Base-by-base conservation (phyloP, 2,888 invertebrate species). In the Myopa tessellatipennis region DNA sequence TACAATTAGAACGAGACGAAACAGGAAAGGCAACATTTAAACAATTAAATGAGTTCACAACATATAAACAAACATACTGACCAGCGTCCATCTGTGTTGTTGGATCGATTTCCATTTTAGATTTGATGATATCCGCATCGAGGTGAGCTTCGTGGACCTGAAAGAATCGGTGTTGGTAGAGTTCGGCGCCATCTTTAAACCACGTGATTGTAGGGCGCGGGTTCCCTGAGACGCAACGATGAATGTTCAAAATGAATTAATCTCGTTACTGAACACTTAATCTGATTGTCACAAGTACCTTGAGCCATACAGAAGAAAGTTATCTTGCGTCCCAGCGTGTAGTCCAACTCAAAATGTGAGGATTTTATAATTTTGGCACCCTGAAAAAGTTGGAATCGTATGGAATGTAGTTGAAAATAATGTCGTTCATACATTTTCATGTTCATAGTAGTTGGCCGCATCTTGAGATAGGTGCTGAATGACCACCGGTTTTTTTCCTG, bases 21-120 rank as follows among this genome's bases (percentile, higher is more conserved):
- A n/a, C n/a, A n/a, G n/a, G n/a, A n/a, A n/a, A n/a, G n/a, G n/a
- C n/a, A n/a, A n/a, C n/a, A n/a, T n/a, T n/a, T n/a, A n/a, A n/a
- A n/a, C n/a, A n/a, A n/a, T n/a, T n/a, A n/a, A n/a, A n/a, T n/a
- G n/a, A n/a, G n/a, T n/a, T n/a, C n/a, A n/a, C n/a, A n/a, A n/a
- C n/a, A n/a, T n/a, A n/a, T n/a, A n/a, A n/a, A n/a, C n/a, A n/a
- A n/a, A n/a, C n/a, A n/a, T n/a, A 63, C 76, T 67, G 93, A 79
- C 97, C 97, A 38, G 96, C 96, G 88, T 97, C 97, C 96, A 96
- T 97, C 91, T 97, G 97, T 6, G 97, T 96, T 0, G 97, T 97
- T 2, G 97, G 97, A 88, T 97, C 97, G 74, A 97, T 97, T 90
- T 97, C 97, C 87, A 97, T 92, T 91, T 97, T 97, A 18, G 96